A percentile compares a stretch with the other conserved stretches of the same genome.
Evolutionary conservation across 2,113 vertebrate species (phyloP).

Genomic region (Chlamydotis undulata): DNA sequence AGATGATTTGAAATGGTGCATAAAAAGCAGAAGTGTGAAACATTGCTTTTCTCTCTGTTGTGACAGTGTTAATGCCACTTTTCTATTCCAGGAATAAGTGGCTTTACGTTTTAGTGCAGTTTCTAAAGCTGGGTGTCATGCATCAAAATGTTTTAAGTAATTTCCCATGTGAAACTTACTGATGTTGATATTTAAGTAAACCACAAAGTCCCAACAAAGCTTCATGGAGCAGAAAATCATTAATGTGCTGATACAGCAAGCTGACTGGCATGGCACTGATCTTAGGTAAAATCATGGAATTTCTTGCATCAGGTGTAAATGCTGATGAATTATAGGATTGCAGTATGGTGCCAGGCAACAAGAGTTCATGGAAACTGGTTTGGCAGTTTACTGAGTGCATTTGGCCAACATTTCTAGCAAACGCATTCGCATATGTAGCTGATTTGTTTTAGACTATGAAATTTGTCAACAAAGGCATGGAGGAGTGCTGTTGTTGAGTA

Average conservation of each 20-base stretch:
- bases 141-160: background rate
- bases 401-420: background rate
- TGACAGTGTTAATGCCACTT: background rate
- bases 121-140: background rate
- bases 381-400: background rate
- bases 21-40: background rate
- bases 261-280: background rate
- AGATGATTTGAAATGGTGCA: background rate
- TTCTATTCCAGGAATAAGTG: background rate
- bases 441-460: background rate
- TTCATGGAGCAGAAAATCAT: background rate
- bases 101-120: background rate
- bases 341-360: background rate
- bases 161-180: background rate
- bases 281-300: accelerated
- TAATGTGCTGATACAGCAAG: too few species aligned
- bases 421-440: accelerated
- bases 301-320: background rate
- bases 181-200: background rate
- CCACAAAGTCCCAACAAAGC: background rate
- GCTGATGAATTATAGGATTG: background rate
- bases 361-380: background rate
- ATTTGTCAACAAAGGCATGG: background rate
- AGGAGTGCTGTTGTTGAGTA: background rate
- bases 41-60: background rate